These are phyloP conservation scores for Metalampra italica DNA, from an alignment of 2,888 invertebrate species.

Conservation along the genomic window DNA sequence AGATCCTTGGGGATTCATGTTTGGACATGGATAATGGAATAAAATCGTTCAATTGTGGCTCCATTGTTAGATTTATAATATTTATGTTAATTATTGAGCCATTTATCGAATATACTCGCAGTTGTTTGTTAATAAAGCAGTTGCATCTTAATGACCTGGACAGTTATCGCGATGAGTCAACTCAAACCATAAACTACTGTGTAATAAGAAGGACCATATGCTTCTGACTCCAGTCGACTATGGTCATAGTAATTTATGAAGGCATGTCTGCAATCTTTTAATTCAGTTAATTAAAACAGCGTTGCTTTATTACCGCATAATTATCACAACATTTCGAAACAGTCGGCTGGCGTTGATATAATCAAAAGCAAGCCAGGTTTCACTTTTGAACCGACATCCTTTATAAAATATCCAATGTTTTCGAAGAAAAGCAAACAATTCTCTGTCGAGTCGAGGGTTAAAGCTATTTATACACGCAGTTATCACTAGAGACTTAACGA, in stretches of 20 bases:
- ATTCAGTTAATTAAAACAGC: not conserved
- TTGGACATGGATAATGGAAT: not conserved
- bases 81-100: not conserved
- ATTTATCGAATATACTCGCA: not conserved
- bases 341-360: not conserved
- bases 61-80: not conserved
- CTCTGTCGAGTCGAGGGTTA: conserved; percentile 4
- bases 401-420: conserved; percentile 1
- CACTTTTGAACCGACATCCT: conserved; percentile 6
- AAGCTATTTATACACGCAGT: conserved; percentile 32
- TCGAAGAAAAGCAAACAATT: conserved; percentile 7
- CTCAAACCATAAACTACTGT: too few relatives aligned
- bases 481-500: conserved; percentile 29
- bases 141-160: too few relatives aligned
- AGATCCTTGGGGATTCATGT: conserved; percentile 3
- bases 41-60: too few relatives aligned
- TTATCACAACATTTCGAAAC: conserved; percentile 1
- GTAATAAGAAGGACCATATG: too few relatives aligned
- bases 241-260: not conserved
- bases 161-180: too few relatives aligned
- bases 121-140: too few relatives aligned
- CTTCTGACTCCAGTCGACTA: too few relatives aligned
- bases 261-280: not conserved
- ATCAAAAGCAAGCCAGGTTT: not conserved
- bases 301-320: not conserved